phyloP scores from a whole-genome alignment of 2,888 invertebrate genomes.

The Euproctis similis region DNA sequence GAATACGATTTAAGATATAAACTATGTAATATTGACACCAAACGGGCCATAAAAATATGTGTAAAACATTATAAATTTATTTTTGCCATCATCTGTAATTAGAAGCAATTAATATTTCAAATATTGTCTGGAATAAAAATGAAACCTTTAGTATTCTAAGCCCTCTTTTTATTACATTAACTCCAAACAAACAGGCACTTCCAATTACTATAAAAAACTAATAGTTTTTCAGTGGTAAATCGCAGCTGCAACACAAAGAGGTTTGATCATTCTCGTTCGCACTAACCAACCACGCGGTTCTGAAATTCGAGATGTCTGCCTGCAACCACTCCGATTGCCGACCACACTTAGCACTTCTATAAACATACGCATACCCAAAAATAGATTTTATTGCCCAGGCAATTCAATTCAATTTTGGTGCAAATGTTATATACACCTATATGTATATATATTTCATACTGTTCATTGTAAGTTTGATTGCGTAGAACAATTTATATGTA shows the following conservation, averaged over 20 bases:
- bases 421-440: conserved; percentile 39
- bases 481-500: too few species aligned
- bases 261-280: conserved; percentile 37
- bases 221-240: conserved; percentile 24
- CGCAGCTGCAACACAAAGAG: conserved; percentile 41
- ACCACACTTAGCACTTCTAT: conserved; percentile 51
- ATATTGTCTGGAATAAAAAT: too few species aligned
- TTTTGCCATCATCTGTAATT: too few species aligned
- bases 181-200: too few species aligned
- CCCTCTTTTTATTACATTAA: too few species aligned
- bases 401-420: conserved; percentile 64
- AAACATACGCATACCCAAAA: conserved; percentile 58
- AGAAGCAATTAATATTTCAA: too few species aligned
- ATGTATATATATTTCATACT: conserved; percentile 32
- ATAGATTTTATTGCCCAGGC: conserved; percentile 62
- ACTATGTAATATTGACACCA: too few species aligned
- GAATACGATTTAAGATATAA: too few species aligned
- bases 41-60: too few species aligned
- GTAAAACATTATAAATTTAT: too few species aligned
- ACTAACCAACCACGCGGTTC: conserved; percentile 48
- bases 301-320: conserved; percentile 54
- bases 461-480: conserved; percentile 38
- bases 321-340: conserved; percentile 50
- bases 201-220: too few species aligned
- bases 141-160: too few species aligned